phyloP scores from a whole-genome alignment of 2,888 invertebrate species.

The Amphipyra tragopoginis region DNA sequence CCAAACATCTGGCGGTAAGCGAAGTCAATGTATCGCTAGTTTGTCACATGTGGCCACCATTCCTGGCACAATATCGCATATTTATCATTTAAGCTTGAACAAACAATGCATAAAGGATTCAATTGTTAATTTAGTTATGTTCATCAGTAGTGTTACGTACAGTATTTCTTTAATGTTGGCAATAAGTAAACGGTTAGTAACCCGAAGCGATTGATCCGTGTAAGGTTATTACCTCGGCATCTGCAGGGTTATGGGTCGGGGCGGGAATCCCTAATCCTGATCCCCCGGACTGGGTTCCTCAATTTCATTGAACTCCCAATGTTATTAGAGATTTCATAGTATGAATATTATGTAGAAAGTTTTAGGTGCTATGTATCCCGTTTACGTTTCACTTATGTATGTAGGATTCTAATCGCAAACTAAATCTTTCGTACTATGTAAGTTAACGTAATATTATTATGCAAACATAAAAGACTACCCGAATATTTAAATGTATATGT shows the following conservation, averaged over 20 bases:
- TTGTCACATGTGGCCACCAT: slow-evolving; percentile 85
- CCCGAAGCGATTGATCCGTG: slow-evolving; percentile 66
- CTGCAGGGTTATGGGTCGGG: slow-evolving; percentile 70
- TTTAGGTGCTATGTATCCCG: neutral
- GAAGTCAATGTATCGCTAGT: slow-evolving; percentile 74
- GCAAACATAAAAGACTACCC: slow-evolving; percentile 14
- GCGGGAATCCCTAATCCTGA: slow-evolving; percentile 68
- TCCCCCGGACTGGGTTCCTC: slow-evolving; percentile 63
- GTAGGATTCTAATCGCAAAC: neutral
- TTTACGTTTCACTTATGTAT: neutral
- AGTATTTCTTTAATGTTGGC: slow-evolving; percentile 37
- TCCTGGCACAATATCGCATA: slow-evolving; percentile 69
- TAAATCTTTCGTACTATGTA: neutral
- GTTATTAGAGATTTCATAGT: slow-evolving; percentile 64
- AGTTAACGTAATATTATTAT: neutral
- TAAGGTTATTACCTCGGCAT: slow-evolving; percentile 72
- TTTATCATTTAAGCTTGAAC: slow-evolving; percentile 51
- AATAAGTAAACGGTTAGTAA: slow-evolving; percentile 63
- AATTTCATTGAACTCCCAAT: slow-evolving; percentile 71
- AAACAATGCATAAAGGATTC: slow-evolving; percentile 45
- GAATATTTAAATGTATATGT: slow-evolving; percentile 26
- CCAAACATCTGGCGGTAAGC: slow-evolving; percentile 82
- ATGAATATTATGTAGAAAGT: neutral
- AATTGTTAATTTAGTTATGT: slow-evolving; percentile 31
- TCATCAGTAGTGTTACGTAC: slow-evolving; percentile 34